Evolutionary conservation across 1,140 invertebrate genomes (phyloP).

Genomic region (Palaemon carinicauda): DNA sequence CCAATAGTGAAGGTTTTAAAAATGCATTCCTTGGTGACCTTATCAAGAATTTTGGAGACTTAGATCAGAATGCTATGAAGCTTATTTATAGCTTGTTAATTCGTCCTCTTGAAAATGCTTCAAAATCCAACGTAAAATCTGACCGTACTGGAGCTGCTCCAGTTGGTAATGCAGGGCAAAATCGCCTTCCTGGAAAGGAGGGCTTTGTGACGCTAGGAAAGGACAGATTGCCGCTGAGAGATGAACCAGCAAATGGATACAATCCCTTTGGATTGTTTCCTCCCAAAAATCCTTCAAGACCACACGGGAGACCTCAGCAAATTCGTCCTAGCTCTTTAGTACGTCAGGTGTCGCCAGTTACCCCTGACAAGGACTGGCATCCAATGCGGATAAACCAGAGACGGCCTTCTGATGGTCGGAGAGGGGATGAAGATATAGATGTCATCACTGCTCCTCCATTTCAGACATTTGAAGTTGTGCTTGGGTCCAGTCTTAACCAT

Average conservation of each 20-base stretch:
- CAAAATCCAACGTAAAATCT: neutral
- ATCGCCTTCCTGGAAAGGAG: neutral
- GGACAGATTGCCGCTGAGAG: conserved; percentile 23
- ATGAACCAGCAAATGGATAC: conserved; percentile 22
- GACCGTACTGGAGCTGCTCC: neutral
- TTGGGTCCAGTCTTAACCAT: conserved; percentile 52
- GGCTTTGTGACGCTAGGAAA: conserved; percentile 5
- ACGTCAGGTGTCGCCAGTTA: neutral
- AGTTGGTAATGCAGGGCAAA: neutral
- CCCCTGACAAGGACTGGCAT: conserved; percentile 4
- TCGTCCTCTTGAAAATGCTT: conserved; percentile 35
- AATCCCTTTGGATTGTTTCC: conserved; percentile 11
- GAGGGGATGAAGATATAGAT: conserved; percentile 43
- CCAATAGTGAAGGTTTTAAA: conserved; percentile 53
- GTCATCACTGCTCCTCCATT: conserved; percentile 56
- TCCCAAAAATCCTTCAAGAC: neutral
- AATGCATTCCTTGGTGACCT: conserved; percentile 56
- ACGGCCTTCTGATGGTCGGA: neutral
- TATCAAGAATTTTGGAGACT: conserved; percentile 52
- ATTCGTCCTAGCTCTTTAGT: conserved; percentile 35
- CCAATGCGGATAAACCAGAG: conserved; percentile 20
- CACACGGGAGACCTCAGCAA: neutral
- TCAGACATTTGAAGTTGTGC: conserved; percentile 50
- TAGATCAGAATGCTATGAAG: conserved; percentile 58
- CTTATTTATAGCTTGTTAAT: conserved; percentile 57